Base-by-base conservation (phyloP, 1,140 invertebrate genomes). In the Fopius arisanus region DNA sequence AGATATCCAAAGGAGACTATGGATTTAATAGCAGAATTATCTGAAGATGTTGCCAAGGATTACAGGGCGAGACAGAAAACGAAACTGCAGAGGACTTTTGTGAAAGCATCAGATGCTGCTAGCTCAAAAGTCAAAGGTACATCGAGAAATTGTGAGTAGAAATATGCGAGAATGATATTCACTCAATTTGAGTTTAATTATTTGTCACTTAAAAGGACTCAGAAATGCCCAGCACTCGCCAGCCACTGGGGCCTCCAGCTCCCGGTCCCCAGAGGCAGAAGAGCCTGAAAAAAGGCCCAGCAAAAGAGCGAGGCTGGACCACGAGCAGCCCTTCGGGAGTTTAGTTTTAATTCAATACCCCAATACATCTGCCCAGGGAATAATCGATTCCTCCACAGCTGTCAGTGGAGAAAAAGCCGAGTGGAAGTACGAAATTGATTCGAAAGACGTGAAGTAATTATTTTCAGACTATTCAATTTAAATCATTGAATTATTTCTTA, bases 1-100 rank as follows among this genome's bases (percentile, higher is more conserved):
- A 95, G 93, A 79, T 96, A 96, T 88, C 94, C 95, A 23, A 82
- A 88, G 41, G 90, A 92, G 77, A 94, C 95, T 0, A 97, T 97
- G 96, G 87, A 90, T 21, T 82, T 92, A 41, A 91, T 96, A 68
- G 90, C 91, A 0, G 91, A 94, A 80, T 82, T 96, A 41, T 92
- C 94, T 0, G 87, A 92, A 81, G 93, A 93, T 40, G 89, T 95
- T 1, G 91, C 92, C 0, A 87, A 88, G 28, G 91, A 92, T 43
- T 94, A 92, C 78, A 89, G 92, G 65, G 89, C 92, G 54, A 92
- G 91, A 74, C 88, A 93, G 37, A 91, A 92, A 75, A 89, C 86
- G 48, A 94, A 92, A 79, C 81, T 93, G 9, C 92, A 95, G 80
- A 87, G 94, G 69, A 95, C 93, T 0, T 95, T 95, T 87, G 92